These are phyloP conservation scores for Penaeus japonicus DNA, from an alignment of 1,140 invertebrate species.

Conservation along the genomic window DNA sequence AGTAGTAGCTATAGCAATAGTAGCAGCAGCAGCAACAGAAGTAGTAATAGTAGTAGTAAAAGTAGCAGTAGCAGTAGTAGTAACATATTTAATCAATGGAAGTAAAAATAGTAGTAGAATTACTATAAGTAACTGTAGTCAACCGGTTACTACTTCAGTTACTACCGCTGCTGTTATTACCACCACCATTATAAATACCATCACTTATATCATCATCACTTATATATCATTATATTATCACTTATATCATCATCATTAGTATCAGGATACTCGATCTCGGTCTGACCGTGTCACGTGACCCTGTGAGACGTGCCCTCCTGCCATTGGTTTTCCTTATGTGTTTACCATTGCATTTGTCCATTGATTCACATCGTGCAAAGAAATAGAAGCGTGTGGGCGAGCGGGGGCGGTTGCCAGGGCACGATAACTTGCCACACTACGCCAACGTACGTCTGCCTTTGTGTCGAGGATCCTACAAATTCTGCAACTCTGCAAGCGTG, in stretches of 20 bases:
- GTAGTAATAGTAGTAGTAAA: not conserved
- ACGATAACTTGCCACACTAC: too few species aligned
- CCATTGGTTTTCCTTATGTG: not conserved
- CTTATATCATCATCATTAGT: too few species aligned
- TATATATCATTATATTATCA: too few species aligned
- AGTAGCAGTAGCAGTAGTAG: not conserved
- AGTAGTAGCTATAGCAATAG: not conserved
- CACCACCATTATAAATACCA: too few species aligned
- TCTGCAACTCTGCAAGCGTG: too few species aligned
- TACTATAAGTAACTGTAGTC: conserved; percentile 7
- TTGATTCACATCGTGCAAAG: too few species aligned
- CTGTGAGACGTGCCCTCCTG: not conserved
- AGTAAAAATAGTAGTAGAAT: not conserved
- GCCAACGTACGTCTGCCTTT: too few species aligned
- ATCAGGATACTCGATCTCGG: too few species aligned
- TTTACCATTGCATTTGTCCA: not conserved
- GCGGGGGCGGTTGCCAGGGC: too few species aligned
- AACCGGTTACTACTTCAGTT: not conserved
- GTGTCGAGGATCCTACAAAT: too few species aligned
- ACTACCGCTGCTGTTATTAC: not conserved
- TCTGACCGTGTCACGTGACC: too few species aligned
- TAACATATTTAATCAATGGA: not conserved
- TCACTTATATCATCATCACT: not conserved
- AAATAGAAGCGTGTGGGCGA: too few species aligned
- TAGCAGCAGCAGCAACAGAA: not conserved